Percentiles rank a stretch among this genome's conserved stretches.
phyloP scores from a whole-genome alignment of 2,888 invertebrate species.

The Halictus quadricinctus region DNA sequence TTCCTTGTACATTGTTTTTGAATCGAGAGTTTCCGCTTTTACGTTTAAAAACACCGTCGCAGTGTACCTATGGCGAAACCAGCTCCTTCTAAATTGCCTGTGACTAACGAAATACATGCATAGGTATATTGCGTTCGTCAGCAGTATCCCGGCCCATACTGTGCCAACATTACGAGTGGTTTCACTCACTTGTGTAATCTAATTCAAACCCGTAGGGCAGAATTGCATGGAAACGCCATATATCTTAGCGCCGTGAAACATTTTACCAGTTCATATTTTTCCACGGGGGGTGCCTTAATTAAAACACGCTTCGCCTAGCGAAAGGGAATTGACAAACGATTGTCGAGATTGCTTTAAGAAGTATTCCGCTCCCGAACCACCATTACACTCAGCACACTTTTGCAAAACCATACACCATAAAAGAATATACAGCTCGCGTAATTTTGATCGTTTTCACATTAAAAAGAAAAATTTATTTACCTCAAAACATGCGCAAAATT shows the following conservation, averaged over 20 bases:
- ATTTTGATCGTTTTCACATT: too few species aligned
- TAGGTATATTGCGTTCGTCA: constrained; percentile 20
- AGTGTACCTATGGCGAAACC: not conserved
- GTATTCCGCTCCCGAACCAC: too few species aligned
- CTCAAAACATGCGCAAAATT: too few species aligned
- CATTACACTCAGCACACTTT: not conserved
- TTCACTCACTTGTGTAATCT: constrained; percentile 32
- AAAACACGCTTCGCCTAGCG: constrained; percentile 4
- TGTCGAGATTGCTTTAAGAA: not conserved
- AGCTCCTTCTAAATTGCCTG: not conserved
- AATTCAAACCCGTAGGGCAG: constrained; percentile 24
- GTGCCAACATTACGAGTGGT: constrained; percentile 25
- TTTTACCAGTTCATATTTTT: constrained; percentile 13
- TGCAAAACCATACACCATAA: too few species aligned
- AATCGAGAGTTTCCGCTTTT: not conserved
- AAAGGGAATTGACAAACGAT: not conserved
- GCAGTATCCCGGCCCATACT: constrained; percentile 15
- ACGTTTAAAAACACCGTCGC: not conserved
- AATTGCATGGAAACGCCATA: constrained; percentile 23
- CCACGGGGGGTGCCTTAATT: constrained; percentile 11
- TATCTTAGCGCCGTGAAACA: constrained; percentile 2
- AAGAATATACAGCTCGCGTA: too few species aligned
- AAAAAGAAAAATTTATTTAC: not conserved
- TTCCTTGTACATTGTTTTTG: not conserved
- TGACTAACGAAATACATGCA: constrained; percentile 3